Base-by-base conservation (phyloP, 2,797 vertebrate genomes). In the Danio choprae region DNA sequence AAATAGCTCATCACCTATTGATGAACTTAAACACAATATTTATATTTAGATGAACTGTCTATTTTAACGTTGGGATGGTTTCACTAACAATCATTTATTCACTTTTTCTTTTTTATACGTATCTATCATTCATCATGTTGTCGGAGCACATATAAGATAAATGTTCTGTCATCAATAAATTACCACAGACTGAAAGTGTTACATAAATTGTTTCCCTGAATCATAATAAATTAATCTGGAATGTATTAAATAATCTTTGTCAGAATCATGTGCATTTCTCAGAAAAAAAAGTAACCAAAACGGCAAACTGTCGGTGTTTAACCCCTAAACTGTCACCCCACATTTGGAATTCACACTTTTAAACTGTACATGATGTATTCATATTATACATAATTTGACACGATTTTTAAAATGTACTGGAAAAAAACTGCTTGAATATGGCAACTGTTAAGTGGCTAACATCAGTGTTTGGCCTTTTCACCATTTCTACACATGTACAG, bases 211-310 rank as follows among this genome's bases (percentile, higher is more conserved):
- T 18, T 43, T 74, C 36, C 56, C 36, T 16, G 64, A 43, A 29
- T 65, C 50, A 53, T 75, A 43, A 64, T 55, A 65, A 76, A 65
- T 11, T 5, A 7, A n/a, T 67, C 41, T 67, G 40, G 15, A 29
- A 55, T 77, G 7, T 38, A 48, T 44, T 8, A 18, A 36, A 46
- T 18, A 16, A 11, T 20, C 7, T 13, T 38, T 18, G 40, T 76
- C 48, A 29, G 48, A 41, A 55, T 64, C 6, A 41, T 15, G n/a
- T 51, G 13, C 59, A 63, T 53, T 16, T 60, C 8, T 60, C 41
- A 59, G 53, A 10, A 29, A 44, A 73, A 59, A 46, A 22, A 12
- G n/a, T n/a, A n/a, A n/a, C n/a, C 7, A 13, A 46, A 15, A 62
- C 9, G n/a, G n/a, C n/a, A n/a, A n/a, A n/a, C n/a, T n/a, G n/a